Conservation (phyloP, 2,113 vertebrate species). For the Rhadina sibilatrix region DNA sequence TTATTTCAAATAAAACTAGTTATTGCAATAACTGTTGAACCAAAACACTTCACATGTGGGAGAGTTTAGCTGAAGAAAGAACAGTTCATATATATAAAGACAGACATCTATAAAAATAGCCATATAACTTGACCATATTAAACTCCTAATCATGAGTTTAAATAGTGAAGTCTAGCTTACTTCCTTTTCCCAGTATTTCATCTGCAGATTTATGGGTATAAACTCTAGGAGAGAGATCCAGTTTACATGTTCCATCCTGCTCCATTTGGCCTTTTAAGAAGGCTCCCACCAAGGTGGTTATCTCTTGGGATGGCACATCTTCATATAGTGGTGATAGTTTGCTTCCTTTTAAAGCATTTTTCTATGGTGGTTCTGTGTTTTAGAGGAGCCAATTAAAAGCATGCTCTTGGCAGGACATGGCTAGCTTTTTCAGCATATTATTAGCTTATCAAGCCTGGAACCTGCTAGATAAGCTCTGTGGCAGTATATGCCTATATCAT, state of each 20-base stretch:
- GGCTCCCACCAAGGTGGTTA: background rate
- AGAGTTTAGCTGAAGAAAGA: constrained; percentile 37
- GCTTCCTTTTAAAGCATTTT: background rate
- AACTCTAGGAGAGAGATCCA: background rate
- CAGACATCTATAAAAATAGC: constrained; percentile 8
- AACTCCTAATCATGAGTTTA: background rate
- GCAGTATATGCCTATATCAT: background rate
- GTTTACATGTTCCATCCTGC: background rate
- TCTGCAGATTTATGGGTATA: background rate
- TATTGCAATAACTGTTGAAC: background rate
- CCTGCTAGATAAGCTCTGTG: background rate
- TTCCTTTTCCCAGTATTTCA: constrained; percentile 10
- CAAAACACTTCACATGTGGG: constrained; percentile 21
- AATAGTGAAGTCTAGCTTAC: background rate
- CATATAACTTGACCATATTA: background rate
- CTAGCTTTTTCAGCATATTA: background rate
- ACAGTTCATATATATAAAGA: background rate
- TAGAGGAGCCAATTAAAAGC: background rate
- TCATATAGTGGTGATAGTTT: background rate
- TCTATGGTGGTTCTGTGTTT: background rate
- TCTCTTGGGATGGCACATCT: background rate
- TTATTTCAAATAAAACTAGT: background rate
- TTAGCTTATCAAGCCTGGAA: background rate
- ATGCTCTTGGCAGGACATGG: background rate
- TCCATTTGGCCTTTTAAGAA: background rate